phyloP scores from a whole-genome alignment of 2,888 invertebrate genomes.

The Campopleginae sp. region DNA sequence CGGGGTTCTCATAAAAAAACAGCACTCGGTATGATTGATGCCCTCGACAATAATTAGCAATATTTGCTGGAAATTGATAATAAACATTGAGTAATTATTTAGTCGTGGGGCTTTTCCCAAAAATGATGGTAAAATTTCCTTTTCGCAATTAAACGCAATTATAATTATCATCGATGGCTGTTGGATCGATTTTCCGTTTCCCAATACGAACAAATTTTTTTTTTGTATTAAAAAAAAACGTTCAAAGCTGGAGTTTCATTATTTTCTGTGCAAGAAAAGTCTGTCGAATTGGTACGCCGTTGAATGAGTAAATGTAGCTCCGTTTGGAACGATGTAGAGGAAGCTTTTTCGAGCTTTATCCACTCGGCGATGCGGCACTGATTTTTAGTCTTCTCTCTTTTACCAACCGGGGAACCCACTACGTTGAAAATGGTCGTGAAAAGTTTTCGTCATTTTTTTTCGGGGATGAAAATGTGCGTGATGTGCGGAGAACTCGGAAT shows the following conservation, averaged over 20 bases:
- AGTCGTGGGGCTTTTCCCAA: too few species aligned
- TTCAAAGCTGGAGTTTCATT: neutral
- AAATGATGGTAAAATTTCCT: too few species aligned
- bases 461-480: slow-evolving; percentile 19
- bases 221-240: neutral
- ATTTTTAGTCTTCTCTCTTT: slow-evolving; percentile 35
- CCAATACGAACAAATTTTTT: neutral
- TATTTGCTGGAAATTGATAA: neutral
- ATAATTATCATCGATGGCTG: neutral
- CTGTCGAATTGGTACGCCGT: slow-evolving; percentile 7
- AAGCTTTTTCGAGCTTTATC: slow-evolving; percentile 39
- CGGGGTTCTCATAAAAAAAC: neutral
- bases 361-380: slow-evolving; percentile 21
- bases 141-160: neutral
- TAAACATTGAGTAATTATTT: too few species aligned
- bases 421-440: slow-evolving; percentile 34
- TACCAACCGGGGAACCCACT: neutral
- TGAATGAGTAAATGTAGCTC: slow-evolving; percentile 10
- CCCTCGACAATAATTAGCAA: neutral
- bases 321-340: slow-evolving; percentile 10
- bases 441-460: slow-evolving; percentile 26
- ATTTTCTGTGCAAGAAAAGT: neutral
- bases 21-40: neutral
- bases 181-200: neutral
- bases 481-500: slow-evolving; percentile 9